Base-by-base conservation (phyloP, 23 tunicate species). In the Halocynthia roretzi region DNA sequence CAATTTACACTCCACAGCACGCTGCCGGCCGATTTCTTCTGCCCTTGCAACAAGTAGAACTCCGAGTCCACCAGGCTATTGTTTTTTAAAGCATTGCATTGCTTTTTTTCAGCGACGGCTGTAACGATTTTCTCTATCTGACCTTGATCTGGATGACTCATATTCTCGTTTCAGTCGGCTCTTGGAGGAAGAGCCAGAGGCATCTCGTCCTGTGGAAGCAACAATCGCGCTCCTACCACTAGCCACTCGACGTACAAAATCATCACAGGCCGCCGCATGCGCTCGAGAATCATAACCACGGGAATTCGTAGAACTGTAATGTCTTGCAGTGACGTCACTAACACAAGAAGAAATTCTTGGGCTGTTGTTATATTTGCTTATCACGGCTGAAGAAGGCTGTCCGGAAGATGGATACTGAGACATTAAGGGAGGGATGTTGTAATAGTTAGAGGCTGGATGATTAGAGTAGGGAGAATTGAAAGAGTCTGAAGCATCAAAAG, bases 231-330 rank as follows among this genome's bases (percentile, higher is more conserved):
- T 81, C 57, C 78, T 85, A 50, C 90, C 97, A 58, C 83, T 68
- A 15, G 90, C 90, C n/a, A 85, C 97, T 12, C 98, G 70, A 6
- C 98, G 87, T 40, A 92, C 92, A 63, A 92, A 92, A 75, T 92
- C 98, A 62, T 92, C 98, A 64, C 98, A 92, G 12, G 98, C 98
- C 8, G 93, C 98, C 0, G 93, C 98, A 67, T 92, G 98, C 6
- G 90, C 83, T 31, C 84, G 75, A 0, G 97, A 90, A 71, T 90
- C 97, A 76, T 90, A 90, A 8, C 80, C 77, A 8, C 97, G 79
- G 8, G 83, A 70, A 23, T 83, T 54, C 8, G 87, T 66, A 7
- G 87, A 78, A 53, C 70, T 63, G 71, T 68, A 70, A 55, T 62
- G 53, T 17, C 71, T 44, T n/a, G 12, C 44, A 48, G 9, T 48